Evolutionary conservation across 2,888 invertebrate genomes (phyloP).

Genomic region (Brachyopa scutellaris): DNA sequence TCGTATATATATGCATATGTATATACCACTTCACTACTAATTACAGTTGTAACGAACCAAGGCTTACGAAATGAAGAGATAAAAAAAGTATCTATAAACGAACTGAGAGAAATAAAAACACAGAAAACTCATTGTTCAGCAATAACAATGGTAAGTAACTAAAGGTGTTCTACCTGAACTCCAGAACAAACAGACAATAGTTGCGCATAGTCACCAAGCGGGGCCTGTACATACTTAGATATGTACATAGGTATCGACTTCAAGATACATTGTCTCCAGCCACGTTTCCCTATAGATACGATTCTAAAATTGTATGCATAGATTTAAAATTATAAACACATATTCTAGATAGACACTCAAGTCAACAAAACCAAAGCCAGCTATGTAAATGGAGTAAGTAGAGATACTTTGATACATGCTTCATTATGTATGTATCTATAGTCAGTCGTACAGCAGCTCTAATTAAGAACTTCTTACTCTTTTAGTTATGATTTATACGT

Average conservation of each 20-base stretch:
- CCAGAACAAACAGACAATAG: constrained; percentile 50
- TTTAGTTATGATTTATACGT: not conserved
- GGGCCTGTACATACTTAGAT: not conserved
- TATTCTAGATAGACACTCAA: constrained; percentile 18
- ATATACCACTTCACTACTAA: constrained; percentile 62
- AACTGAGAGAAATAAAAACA: constrained; percentile 36
- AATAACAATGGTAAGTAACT: constrained; percentile 60
- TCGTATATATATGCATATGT: not conserved
- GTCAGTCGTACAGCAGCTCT: constrained; percentile 43
- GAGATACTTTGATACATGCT: constrained; percentile 23
- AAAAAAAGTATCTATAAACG: constrained; percentile 49
- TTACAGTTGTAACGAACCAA: constrained; percentile 57
- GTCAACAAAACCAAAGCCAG: constrained; percentile 18
- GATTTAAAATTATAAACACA: constrained; percentile 62
- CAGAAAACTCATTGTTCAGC: constrained; percentile 62
- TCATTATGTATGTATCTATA: too few relatives aligned
- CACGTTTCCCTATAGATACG: constrained; percentile 50
- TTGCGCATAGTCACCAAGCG: constrained; percentile 58
- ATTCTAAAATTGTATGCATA: constrained; percentile 58
- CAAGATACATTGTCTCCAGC: constrained; percentile 51
- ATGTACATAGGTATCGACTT: constrained; percentile 52
- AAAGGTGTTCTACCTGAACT: constrained; percentile 66
- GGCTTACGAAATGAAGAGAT: constrained; percentile 65
- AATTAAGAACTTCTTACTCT: constrained; percentile 42
- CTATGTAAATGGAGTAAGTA: constrained; percentile 39